Evolutionary conservation across 2,797 vertebrate species (phyloP).

Genomic region (Chelidonichthys spinosus): DNA sequence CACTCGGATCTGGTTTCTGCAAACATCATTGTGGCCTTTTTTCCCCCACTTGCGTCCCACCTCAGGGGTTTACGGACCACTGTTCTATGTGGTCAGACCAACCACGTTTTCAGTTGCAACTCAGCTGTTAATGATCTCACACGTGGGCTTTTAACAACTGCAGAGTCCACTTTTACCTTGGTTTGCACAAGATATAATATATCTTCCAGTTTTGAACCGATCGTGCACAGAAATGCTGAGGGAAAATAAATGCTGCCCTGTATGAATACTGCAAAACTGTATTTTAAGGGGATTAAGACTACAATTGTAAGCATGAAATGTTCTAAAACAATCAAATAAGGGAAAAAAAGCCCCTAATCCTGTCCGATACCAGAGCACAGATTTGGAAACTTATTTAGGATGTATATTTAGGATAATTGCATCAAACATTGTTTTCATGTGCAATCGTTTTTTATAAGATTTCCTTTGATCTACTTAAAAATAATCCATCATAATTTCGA

Average conservation of each 20-base stretch:
- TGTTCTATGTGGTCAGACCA: constrained; percentile 31
- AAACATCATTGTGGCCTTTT: constrained; percentile 35
- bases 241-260: constrained; percentile 1
- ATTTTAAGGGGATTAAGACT: constrained; percentile 27
- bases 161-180: constrained; percentile 9
- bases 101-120: constrained; percentile 30
- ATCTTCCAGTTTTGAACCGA: constrained; percentile 20
- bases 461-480: constrained; percentile 69
- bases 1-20: constrained; percentile 42
- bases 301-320: constrained; percentile 47
- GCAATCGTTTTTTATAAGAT: constrained; percentile 69
- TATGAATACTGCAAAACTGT: neutral
- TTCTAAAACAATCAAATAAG: constrained; percentile 46
- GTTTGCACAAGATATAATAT: neutral
- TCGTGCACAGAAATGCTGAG: neutral
- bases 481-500: constrained; percentile 68
- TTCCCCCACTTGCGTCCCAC: constrained; percentile 31
- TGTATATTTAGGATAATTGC: constrained; percentile 38
- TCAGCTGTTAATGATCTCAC: constrained; percentile 54
- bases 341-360: constrained; percentile 54
- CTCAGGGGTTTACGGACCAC: constrained; percentile 28
- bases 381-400: constrained; percentile 43
- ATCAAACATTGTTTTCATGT: constrained; percentile 49
- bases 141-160: constrained; percentile 27
- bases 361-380: constrained; percentile 38